Evolutionary conservation across 2,888 invertebrate species (phyloP).

Genomic region (Microctonus aethiopoides): DNA sequence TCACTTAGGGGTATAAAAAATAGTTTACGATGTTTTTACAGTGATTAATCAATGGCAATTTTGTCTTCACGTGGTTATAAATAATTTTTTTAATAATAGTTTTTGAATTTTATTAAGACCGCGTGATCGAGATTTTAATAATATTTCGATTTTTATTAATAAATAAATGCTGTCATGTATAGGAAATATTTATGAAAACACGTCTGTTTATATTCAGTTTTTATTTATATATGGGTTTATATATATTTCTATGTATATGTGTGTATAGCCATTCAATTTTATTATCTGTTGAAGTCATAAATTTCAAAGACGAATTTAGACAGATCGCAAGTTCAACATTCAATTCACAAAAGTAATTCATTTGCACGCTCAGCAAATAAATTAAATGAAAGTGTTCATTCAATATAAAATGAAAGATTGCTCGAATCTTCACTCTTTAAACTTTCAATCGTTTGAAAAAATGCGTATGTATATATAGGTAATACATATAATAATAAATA

Average conservation of each 20-base stretch:
- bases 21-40: too few species aligned
- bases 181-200: background rate
- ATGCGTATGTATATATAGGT: background rate
- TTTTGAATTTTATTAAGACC: too few species aligned
- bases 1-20: too few species aligned
- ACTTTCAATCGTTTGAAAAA: background rate
- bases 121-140: too few species aligned
- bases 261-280: background rate
- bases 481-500: background rate
- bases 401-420: background rate
- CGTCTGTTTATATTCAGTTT: background rate
- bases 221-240: too few species aligned
- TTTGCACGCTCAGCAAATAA: background rate
- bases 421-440: background rate
- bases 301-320: slow-evolving; percentile 15
- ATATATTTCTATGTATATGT: background rate
- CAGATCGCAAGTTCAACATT: slow-evolving; percentile 1
- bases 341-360: background rate
- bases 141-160: background rate
- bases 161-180: background rate
- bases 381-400: background rate
- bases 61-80: too few species aligned
- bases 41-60: too few species aligned
- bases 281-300: background rate
- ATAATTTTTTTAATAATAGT: background rate